Conservation (phyloP, 1,140 invertebrate genomes). For the Anastatus disparis region DNA sequence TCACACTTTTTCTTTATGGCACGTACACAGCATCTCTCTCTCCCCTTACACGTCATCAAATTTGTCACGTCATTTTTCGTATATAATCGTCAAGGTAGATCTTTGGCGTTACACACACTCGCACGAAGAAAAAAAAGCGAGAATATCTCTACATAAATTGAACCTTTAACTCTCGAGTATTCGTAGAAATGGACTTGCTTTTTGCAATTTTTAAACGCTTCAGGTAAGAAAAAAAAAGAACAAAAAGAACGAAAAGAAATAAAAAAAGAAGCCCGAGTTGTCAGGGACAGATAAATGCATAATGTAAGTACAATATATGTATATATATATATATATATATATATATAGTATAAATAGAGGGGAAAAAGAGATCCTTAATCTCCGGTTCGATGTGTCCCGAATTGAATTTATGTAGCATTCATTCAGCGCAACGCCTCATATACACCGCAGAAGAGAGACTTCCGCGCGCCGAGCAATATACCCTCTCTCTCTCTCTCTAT, state of each 20-base stretch:
- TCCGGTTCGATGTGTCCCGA: slow-evolving; percentile 45
- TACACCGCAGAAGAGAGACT: too few species aligned
- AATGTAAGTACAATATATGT: too few species aligned
- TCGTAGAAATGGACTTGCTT: background rate
- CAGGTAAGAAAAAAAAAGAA: background rate
- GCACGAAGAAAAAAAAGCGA: slow-evolving; percentile 7
- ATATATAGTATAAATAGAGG: background rate
- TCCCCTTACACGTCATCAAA: background rate
- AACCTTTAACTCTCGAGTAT: background rate
- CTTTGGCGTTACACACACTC: background rate
- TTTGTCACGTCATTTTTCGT: slow-evolving; percentile 16
- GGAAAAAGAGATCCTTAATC: slow-evolving; percentile 39
- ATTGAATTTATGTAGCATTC: slow-evolving; percentile 57
- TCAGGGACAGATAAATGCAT: too few species aligned
- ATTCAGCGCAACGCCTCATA: slow-evolving; percentile 47
- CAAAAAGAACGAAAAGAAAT: background rate
- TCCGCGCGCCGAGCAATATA: slow-evolving; percentile 52
- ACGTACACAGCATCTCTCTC: too few species aligned
- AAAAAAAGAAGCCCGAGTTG: background rate
- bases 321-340: too few species aligned
- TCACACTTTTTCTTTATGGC: too few species aligned
- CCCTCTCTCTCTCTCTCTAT: too few species aligned
- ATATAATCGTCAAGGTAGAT: slow-evolving; percentile 14
- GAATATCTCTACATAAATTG: background rate
- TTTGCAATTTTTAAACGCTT: background rate